Base-by-base conservation (phyloP, 2,113 vertebrate genomes). In the Sturnus vulgaris region DNA sequence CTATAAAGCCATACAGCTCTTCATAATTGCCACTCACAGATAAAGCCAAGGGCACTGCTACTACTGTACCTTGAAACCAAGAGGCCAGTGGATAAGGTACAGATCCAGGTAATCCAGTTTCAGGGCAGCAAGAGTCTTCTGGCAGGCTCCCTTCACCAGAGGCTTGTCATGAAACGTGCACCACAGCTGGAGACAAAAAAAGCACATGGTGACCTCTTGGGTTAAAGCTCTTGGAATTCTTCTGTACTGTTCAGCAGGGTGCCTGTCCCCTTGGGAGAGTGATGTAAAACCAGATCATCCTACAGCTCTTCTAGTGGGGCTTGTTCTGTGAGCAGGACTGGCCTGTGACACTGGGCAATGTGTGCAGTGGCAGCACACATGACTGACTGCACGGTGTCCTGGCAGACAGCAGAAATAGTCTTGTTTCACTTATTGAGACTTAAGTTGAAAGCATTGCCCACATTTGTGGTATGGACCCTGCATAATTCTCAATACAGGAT, bases 1-100 rank as follows among this genome's bases (percentile, higher is more conserved):
- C 44, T 76, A 27, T 39, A 85, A 92, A 63, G 17, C n/a, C 39
- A 52, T 10, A 49, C 0, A 77, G 14, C 27, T 69, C 46, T 50
- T 39, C 57, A 60, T 18, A 93, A 52, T 3, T 66, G 35, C 15
- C 24, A 70, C 18, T 65, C 61, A n/a, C 9, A 47, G 23, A 56
- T 1, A 78, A 56, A 49, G 15, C 11, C 24, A 53, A 65, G 5
- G 6, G 19, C 25, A 39, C 7, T 65, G 42, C 37, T 63, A 2
- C 17, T 63, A 73, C 52, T 22, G 3, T 95, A 99, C 99, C 99
- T 99, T 98, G 15, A 99, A 99, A 20, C 99, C 99, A 46, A 98
- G 42, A 5, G 99, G 99, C 99, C 99, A 99, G 90, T 99, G 99
- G 44, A 99, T 87, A 9, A 99, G 98, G 86, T 99, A 99, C 44